A percentile compares a stretch with the other conserved stretches of the same genome.
phyloP scores from a whole-genome alignment of 2,888 invertebrate species.

The Athrips mouffetella region DNA sequence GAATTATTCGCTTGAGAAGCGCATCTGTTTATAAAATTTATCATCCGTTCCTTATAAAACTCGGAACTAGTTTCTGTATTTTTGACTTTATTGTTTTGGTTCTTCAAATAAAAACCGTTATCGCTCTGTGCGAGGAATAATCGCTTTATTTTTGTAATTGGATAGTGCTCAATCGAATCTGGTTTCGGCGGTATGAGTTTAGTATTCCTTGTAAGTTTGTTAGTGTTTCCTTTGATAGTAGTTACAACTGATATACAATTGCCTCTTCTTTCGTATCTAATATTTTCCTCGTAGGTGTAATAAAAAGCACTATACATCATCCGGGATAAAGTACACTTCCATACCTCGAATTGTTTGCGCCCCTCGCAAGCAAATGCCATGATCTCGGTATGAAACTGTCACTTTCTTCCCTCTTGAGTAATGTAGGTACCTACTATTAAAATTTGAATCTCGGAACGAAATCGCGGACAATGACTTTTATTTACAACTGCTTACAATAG shows the following conservation, averaged over 20 bases:
- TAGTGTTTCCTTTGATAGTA: conserved; percentile 72
- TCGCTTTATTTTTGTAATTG: conserved; percentile 72
- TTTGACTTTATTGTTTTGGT: conserved; percentile 66
- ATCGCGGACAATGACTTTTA: too few relatives aligned
- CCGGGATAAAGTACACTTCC: too few relatives aligned
- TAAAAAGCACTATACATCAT: too few relatives aligned
- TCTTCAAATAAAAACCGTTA: conserved; percentile 63
- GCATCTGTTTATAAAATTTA: conserved; percentile 64
- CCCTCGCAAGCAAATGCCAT: too few relatives aligned
- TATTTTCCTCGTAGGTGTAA: too few relatives aligned
- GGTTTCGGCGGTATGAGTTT: conserved; percentile 67
- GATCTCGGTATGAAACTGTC: too few relatives aligned
- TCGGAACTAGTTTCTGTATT: conserved; percentile 67
- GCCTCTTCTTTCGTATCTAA: conserved; percentile 61
- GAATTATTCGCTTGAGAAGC: conserved; percentile 56
- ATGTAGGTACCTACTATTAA: too few relatives aligned
- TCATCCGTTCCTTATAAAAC: conserved; percentile 68
- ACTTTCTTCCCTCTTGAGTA: too few relatives aligned
- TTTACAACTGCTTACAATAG: too few relatives aligned
- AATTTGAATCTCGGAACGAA: too few relatives aligned
- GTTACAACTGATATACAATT: conserved; percentile 76
- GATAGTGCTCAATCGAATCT: conserved; percentile 75
- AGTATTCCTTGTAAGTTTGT: conserved; percentile 56
- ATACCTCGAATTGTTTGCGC: too few relatives aligned
- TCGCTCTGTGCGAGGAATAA: conserved; percentile 68